Evolutionary conservation across 2,888 invertebrate genomes (phyloP).

Genomic region (Drosophila nr. perissopoda): DNA sequence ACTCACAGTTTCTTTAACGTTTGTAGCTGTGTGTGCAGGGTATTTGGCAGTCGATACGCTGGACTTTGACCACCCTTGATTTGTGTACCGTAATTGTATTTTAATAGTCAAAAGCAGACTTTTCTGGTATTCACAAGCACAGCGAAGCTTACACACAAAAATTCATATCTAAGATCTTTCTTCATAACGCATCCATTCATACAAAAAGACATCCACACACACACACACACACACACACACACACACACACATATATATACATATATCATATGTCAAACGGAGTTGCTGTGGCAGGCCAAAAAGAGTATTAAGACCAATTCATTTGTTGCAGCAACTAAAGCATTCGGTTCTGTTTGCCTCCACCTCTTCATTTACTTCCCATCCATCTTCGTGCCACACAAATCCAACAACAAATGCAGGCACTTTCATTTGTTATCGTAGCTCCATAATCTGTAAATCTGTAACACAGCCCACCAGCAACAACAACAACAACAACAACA

Average conservation of each 20-base stretch:
- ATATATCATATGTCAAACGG: constrained; percentile 50
- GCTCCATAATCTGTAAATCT: constrained; percentile 67
- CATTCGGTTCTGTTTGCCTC: constrained; percentile 35
- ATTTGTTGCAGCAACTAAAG: constrained; percentile 43
- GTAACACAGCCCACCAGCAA: constrained; percentile 66
- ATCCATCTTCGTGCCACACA: constrained; percentile 40
- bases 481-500: not conserved
- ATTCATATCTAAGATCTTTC: constrained; percentile 58
- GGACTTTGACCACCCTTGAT: not conserved
- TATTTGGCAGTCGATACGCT: not conserved
- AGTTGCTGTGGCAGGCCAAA: constrained; percentile 47
- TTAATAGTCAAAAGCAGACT: constrained; percentile 26
- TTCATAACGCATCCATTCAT: constrained; percentile 38
- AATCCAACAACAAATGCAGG: constrained; percentile 41
- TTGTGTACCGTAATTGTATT: constrained; percentile 25
- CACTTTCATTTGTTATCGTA: constrained; percentile 77
- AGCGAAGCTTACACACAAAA: constrained; percentile 28
- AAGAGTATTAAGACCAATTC: constrained; percentile 40
- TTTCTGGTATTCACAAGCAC: constrained; percentile 16
- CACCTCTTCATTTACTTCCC: constrained; percentile 10
- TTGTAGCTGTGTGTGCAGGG: not conserved
- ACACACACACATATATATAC: not conserved
- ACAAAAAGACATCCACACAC: constrained; percentile 8
- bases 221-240: not conserved
- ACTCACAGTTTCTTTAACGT: rapidly evolving